phyloP scores from a whole-genome alignment of 2,113 vertebrate species.

The Atrichornis clamosus region DNA sequence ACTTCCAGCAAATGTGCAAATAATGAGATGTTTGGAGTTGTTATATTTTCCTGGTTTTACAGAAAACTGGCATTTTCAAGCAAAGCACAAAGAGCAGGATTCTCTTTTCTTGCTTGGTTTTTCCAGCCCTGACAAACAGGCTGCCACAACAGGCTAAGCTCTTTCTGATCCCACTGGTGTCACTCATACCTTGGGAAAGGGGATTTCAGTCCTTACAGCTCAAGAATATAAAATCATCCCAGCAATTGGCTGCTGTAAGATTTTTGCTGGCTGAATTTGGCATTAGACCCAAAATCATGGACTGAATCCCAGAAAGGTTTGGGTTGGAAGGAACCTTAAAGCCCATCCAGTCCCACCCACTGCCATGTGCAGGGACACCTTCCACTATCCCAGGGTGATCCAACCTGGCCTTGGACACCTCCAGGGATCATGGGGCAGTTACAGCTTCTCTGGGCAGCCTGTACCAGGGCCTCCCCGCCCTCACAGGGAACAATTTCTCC shows the following conservation, averaged over 20 bases:
- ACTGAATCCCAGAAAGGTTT: neutral
- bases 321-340: neutral
- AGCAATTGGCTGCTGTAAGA: neutral
- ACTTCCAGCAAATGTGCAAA: neutral
- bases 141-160: neutral
- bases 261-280: neutral
- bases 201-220: neutral
- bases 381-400: accelerated
- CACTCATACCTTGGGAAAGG: neutral
- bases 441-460: neutral
- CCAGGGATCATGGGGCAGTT: neutral
- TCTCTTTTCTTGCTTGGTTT: neutral
- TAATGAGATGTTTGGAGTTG: neutral
- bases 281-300: neutral
- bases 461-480: neutral
- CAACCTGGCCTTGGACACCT: accelerated
- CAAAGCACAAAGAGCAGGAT: neutral
- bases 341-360: neutral
- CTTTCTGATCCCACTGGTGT: neutral
- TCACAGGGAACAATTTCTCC: accelerated
- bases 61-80: neutral
- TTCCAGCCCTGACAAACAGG: neutral
- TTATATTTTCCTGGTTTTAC: neutral
- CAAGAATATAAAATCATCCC: neutral
- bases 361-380: neutral